Evolutionary conservation across 1,140 invertebrate genomes (phyloP).

Genomic region (Teleopsis dalmanni): DNA sequence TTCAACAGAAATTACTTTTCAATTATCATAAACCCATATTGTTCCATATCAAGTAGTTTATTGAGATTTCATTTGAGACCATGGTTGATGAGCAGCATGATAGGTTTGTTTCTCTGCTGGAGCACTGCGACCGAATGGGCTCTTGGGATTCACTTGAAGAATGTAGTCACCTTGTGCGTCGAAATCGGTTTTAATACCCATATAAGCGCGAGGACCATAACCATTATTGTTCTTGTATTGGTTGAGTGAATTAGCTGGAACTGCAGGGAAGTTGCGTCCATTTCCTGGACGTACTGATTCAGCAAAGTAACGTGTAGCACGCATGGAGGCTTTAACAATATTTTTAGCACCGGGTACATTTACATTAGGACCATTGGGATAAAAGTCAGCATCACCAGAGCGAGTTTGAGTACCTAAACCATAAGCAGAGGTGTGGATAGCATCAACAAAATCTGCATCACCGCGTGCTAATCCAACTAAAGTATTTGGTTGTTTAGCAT

Average conservation of each 20-base stretch:
- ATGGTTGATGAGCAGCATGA: slow-evolving; percentile 27
- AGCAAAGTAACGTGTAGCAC: slow-evolving; percentile 52
- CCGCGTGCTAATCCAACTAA: slow-evolving; percentile 45
- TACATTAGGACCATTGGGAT: slow-evolving; percentile 53
- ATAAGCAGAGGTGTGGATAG: slow-evolving; percentile 64
- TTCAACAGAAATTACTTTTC: no score
- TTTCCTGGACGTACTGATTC: slow-evolving; percentile 48
- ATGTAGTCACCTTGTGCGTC: slow-evolving; percentile 17
- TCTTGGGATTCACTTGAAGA: slow-evolving; percentile 13
- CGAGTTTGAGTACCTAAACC: slow-evolving; percentile 57
- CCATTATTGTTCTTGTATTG: slow-evolving; percentile 12
- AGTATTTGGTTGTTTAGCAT: slow-evolving; percentile 48
- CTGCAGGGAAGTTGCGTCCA: slow-evolving; percentile 15
- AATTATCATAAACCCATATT: no score
- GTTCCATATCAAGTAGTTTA: no score
- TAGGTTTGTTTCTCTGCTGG: slow-evolving; percentile 30
- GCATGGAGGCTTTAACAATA: slow-evolving; percentile 54
- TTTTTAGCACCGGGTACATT: slow-evolving; percentile 44
- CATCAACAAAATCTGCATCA: slow-evolving; percentile 55
- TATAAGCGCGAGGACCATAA: slow-evolving; percentile 9
- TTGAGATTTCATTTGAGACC: no score
- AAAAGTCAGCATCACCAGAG: slow-evolving; percentile 65
- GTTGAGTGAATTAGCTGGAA: slow-evolving; percentile 10
- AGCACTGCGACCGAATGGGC: slow-evolving; percentile 15
- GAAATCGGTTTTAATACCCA: slow-evolving; percentile 13